Evolutionary conservation across 1,140 invertebrate species (phyloP).

Genomic region (Drosophila erecta): DNA sequence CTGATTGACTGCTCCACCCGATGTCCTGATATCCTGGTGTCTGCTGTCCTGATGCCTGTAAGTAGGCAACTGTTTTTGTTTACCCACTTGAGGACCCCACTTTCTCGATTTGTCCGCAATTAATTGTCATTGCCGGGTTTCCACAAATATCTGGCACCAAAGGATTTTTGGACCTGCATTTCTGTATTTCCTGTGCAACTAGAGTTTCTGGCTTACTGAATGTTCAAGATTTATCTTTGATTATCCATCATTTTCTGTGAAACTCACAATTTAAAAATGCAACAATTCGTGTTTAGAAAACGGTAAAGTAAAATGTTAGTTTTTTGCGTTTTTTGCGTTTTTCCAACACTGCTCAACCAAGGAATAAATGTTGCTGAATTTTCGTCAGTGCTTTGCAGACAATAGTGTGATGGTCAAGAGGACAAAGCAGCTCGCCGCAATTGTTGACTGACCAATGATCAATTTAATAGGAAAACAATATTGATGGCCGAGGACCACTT

Average conservation of each 20-base stretch:
- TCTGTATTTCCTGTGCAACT: conserved; percentile 16
- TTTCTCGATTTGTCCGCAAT: conserved; percentile 6
- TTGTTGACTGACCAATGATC: conserved; percentile 82
- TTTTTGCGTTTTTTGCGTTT: too few species aligned
- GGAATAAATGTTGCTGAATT: background rate
- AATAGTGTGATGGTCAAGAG: conserved; percentile 25
- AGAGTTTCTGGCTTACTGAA: too few species aligned
- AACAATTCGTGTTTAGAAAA: too few species aligned
- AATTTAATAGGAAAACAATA: conserved; percentile 84
- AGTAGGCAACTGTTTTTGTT: conserved; percentile 63
- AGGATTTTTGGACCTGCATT: background rate
- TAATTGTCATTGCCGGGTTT: conserved; percentile 36
- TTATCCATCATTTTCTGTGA: too few species aligned
- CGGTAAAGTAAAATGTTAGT: too few species aligned
- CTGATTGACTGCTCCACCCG: conserved; percentile 42
- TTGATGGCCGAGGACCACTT: conserved; percentile 61
- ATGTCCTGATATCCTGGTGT: conserved; percentile 3
- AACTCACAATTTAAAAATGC: too few species aligned
- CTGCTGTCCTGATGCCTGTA: conserved; percentile 29
- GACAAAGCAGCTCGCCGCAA: conserved; percentile 62
- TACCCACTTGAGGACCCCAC: conserved; percentile 7
- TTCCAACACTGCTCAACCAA: too few species aligned
- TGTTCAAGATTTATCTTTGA: background rate
- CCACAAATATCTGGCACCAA: conserved; percentile 24
- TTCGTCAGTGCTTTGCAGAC: conserved; percentile 16